Evolutionary conservation across 2,797 vertebrate genomes (phyloP).

Genomic region (Sparidentex hasta): DNA sequence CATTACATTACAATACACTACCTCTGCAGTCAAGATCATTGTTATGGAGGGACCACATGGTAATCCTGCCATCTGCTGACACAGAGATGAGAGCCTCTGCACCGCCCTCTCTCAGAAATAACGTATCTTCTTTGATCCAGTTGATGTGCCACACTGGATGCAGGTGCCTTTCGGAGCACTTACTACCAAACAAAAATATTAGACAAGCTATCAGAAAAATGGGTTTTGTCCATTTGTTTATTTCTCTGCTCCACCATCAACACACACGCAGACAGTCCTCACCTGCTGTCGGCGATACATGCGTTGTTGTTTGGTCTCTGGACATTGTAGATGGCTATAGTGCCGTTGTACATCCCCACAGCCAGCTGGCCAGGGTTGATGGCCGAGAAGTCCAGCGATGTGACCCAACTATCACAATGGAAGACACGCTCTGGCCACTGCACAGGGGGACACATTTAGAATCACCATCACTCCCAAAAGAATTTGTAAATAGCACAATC

Average conservation of each 20-base stretch:
- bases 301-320: slow-evolving; percentile 29
- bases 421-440: slow-evolving; percentile 93
- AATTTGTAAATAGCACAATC: background rate
- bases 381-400: slow-evolving; percentile 90
- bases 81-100: slow-evolving; percentile 88
- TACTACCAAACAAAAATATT: slow-evolving; percentile 68
- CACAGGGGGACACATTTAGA: slow-evolving; percentile 6
- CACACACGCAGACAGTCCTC: slow-evolving; percentile 4
- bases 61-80: slow-evolving; percentile 89
- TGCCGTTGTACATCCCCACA: slow-evolving; percentile 87
- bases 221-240: background rate
- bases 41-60: slow-evolving; percentile 87
- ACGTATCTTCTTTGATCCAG: slow-evolving; percentile 86
- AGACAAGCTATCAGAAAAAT: background rate
- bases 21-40: slow-evolving; percentile 86
- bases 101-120: slow-evolving; percentile 75
- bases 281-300: slow-evolving; percentile 86
- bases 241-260: background rate
- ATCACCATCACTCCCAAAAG: background rate
- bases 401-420: slow-evolving; percentile 84
- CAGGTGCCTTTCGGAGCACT: slow-evolving; percentile 83
- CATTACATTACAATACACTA: slow-evolving; percentile 86
- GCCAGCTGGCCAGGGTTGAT: slow-evolving; percentile 84
- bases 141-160: slow-evolving; percentile 89
- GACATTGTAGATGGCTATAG: slow-evolving; percentile 86